Evolutionary conservation across 2,797 vertebrate genomes (phyloP).

Genomic region (Gymnothorax javanicus): DNA sequence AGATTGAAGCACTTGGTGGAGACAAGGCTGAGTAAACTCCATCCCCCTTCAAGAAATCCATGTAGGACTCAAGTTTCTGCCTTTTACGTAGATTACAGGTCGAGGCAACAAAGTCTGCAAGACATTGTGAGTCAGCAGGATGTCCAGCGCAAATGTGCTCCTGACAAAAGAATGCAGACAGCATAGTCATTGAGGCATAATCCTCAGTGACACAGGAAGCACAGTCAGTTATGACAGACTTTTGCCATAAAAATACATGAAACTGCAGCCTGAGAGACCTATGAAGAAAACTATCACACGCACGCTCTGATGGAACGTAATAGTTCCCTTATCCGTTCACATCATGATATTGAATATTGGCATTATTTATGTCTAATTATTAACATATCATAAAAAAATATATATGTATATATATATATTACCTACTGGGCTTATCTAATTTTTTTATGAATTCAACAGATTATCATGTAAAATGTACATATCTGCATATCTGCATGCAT

Average conservation of each 20-base stretch:
- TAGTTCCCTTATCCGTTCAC: neutral
- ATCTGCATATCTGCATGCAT: neutral
- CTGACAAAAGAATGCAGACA: neutral
- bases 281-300: neutral
- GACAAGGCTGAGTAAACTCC: neutral
- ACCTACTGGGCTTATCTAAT: neutral
- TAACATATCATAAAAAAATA: neutral
- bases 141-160: neutral
- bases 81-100: neutral
- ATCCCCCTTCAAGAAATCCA: neutral
- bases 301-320: neutral
- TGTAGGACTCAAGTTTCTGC: neutral
- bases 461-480: neutral
- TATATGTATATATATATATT: neutral
- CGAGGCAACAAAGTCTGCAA: neutral
- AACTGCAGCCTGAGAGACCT: neutral
- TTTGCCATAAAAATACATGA: too few species aligned
- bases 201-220: neutral
- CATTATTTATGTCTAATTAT: neutral
- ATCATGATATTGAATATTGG: neutral
- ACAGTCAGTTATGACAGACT: neutral
- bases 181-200: neutral
- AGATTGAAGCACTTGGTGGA: neutral
- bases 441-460: neutral
- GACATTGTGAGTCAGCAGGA: conserved; percentile 44